Evolutionary conservation across 2,113 vertebrate genomes (phyloP).

Genomic region (Cacatua alba): DNA sequence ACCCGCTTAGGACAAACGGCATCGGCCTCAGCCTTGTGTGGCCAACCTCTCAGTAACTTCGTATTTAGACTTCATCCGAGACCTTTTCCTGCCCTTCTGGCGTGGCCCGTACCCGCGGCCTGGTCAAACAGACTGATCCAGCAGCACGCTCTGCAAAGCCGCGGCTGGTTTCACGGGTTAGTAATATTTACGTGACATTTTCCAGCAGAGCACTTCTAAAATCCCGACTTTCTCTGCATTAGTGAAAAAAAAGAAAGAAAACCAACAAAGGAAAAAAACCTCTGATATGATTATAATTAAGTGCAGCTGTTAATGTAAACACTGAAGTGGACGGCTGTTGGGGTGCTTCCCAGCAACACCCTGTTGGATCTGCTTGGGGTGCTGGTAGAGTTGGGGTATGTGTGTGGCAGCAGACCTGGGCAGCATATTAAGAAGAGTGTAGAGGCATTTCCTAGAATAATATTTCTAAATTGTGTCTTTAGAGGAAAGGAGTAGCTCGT

Average conservation of each 20-base stretch:
- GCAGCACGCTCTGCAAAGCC: background rate
- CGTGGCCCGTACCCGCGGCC: fast-evolving
- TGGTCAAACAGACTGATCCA: background rate
- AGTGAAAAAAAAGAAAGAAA: background rate
- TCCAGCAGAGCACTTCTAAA: background rate
- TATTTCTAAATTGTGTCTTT: background rate
- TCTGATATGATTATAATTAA: background rate
- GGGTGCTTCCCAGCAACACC: background rate
- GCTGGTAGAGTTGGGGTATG: fast-evolving
- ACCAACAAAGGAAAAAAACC: background rate
- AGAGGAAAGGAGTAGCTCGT: background rate
- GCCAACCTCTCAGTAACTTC: fast-evolving
- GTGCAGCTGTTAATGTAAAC: background rate
- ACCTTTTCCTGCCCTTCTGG: background rate
- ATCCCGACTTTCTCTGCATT: background rate
- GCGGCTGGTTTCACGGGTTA: background rate
- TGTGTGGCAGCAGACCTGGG: background rate
- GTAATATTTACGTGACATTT: conserved; percentile 48
- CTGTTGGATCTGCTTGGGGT: fast-evolving
- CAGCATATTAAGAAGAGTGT: background rate
- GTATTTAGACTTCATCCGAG: fast-evolving
- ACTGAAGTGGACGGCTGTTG: background rate
- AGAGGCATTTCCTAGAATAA: background rate
- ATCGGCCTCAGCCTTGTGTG: fast-evolving
- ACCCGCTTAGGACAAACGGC: fast-evolving